Base-by-base conservation (phyloP, 2,888 invertebrate species). In the Drosophila mulleri region DNA sequence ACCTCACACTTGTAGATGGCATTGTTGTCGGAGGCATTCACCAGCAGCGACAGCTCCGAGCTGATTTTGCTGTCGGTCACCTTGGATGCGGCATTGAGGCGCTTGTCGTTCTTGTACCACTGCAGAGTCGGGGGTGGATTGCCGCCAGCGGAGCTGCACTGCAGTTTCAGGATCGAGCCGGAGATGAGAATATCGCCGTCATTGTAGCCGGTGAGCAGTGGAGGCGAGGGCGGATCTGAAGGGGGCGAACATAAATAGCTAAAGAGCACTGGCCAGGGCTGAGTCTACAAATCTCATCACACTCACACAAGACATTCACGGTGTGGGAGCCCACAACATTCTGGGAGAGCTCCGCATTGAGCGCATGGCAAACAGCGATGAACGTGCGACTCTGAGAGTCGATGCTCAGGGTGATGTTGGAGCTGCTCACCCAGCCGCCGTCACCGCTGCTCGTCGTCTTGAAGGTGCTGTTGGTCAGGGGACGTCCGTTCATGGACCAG, bases 1-100 rank as follows among this genome's bases (percentile, higher is more conserved):
- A 92, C 90, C 42, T 92, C 91, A 61, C 92, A 92, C 67, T 92
- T 92, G 67, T 92, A 92, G 45, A 91, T 92, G 60, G 92, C 92
- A 74, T 91, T 91, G 53, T 92, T 92, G 39, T 92, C 92, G 18
- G 92, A 91, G 20, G 92, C 88, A 67, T 92, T 92, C 1, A 92
- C 89, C 60, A 92, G 59, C 7, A 92, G 79, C 6, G 91, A 91
- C 37, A 92, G 66, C 42, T 92, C 92, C 0, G 92, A 92, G 47
- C 68, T 73, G 16, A 92, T 91, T 60, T 92, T 90, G 9, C 81
- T 90, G 12, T 91, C 92, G 53, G 78, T 78, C 6, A 89, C 48
- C 67, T 91, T 92, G 7, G 88, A 74, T 32, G 83, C 84, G 4
- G 88, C 89, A 75, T 92, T 92, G 3, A 92, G 48, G 37, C 91